These are phyloP conservation scores for Tragelaphus strepsiceros DNA, from an alignment of 2,113 vertebrate genomes.

Conservation along the genomic window DNA sequence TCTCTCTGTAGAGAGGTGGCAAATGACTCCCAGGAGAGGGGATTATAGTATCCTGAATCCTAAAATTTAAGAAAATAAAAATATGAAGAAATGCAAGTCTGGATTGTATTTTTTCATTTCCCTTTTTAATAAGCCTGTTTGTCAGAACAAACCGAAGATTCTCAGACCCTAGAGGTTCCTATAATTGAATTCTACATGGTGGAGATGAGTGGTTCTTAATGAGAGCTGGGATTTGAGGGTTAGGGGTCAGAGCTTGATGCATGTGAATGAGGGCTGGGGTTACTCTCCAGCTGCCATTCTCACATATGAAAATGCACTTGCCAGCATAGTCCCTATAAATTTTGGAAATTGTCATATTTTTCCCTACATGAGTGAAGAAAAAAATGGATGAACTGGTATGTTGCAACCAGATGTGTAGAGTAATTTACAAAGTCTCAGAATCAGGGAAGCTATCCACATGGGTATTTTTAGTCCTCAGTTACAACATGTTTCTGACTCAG, in stretches of 20 bases:
- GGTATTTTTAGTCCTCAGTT: neutral
- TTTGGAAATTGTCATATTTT: neutral
- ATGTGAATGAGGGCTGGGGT: fast-evolving
- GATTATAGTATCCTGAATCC: neutral
- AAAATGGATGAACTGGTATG: neutral
- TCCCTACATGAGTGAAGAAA: neutral
- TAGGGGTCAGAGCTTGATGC: neutral
- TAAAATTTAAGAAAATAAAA: neutral
- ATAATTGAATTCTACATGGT: neutral
- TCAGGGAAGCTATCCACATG: neutral
- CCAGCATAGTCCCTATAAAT: neutral
- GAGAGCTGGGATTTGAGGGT: neutral
- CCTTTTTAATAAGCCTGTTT: neutral
- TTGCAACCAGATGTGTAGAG: neutral
- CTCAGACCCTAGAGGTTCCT: neutral
- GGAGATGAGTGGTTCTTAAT: neutral
- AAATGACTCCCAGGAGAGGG: neutral
- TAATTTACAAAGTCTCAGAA: neutral
- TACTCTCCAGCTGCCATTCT: neutral
- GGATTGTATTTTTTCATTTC: neutral
- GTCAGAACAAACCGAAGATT: neutral
- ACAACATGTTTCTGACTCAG: conserved; percentile 19
- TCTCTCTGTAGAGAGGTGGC: neutral
- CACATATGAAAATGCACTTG: neutral
- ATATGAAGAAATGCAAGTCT: neutral